Conservation (phyloP, 2,888 invertebrate genomes). For the Zhuqinia jingwanae region DNA sequence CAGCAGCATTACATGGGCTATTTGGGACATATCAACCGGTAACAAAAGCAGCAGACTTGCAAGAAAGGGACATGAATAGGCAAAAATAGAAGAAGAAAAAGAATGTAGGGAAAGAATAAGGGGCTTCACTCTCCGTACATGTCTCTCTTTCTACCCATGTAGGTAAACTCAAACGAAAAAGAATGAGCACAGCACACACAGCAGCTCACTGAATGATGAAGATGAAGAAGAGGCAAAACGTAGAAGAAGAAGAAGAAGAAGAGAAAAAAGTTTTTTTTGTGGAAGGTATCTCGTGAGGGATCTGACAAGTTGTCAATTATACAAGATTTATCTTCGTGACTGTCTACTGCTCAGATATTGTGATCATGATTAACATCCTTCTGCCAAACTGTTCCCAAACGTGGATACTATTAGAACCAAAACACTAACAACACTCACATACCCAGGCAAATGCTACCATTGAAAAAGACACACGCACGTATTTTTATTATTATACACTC, state of each 20-base stretch:
- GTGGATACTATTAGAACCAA: constrained; percentile 49
- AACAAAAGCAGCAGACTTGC: constrained; percentile 31
- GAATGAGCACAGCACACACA: constrained; percentile 20
- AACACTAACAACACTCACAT: constrained; percentile 44
- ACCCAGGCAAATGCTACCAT: constrained; percentile 1
- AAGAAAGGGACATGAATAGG: constrained; percentile 15
- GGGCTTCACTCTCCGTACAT: background rate
- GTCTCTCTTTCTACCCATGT: background rate
- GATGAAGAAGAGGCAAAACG: constrained; percentile 42
- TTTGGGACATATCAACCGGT: constrained; percentile 47
- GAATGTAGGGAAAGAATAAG: constrained; percentile 25
- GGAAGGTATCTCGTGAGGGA: constrained; percentile 75
- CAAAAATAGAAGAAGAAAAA: constrained; percentile 31
- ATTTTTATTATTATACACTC: background rate
- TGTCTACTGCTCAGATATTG: constrained; percentile 74
- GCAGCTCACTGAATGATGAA: constrained; percentile 29
- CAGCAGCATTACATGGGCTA: constrained; percentile 31
- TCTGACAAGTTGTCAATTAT: constrained; percentile 78
- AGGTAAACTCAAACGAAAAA: constrained; percentile 16
- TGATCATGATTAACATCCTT: constrained; percentile 77
- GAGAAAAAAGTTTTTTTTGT: constrained; percentile 52
- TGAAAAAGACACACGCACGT: constrained; percentile 35
- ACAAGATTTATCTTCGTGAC: constrained; percentile 77
- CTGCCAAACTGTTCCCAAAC: constrained; percentile 74
- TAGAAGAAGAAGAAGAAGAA: constrained; percentile 12